These are phyloP conservation scores for Diplolepis rosae DNA, from an alignment of 2,888 invertebrate genomes.

Conservation along the genomic window DNA sequence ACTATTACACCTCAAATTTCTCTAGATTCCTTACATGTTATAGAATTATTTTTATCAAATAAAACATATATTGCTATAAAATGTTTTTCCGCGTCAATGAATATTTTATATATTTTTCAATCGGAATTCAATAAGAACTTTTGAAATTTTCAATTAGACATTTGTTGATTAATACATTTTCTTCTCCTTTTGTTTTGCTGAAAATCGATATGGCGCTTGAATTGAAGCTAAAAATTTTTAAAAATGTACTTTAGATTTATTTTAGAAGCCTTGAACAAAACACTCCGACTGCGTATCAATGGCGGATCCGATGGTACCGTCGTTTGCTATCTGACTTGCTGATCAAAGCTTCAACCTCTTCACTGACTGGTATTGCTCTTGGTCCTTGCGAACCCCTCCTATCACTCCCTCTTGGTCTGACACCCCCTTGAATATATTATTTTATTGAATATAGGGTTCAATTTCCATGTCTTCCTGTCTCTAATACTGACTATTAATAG, in stretches of 20 bases:
- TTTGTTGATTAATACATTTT: background rate
- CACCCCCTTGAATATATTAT: constrained; percentile 22
- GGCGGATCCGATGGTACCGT: constrained; percentile 58
- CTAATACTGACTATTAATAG: background rate
- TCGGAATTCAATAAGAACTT: no score
- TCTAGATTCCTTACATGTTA: no score
- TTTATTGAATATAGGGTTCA: constrained; percentile 24
- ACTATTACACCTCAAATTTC: no score
- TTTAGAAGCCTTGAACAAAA: background rate
- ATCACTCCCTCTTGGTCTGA: constrained; percentile 18
- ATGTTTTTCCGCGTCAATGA: no score
- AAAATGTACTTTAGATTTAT: background rate
- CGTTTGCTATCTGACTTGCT: constrained; percentile 56
- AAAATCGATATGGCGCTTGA: background rate
- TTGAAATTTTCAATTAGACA: no score
- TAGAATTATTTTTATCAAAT: no score
- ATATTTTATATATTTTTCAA: no score
- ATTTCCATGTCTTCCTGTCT: constrained; percentile 42
- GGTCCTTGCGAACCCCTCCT: constrained; percentile 34
- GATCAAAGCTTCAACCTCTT: constrained; percentile 54
- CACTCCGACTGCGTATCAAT: constrained; percentile 65
- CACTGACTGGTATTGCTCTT: constrained; percentile 37
- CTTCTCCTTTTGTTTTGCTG: background rate
- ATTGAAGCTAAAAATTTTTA: background rate
- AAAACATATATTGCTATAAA: no score